A percentile compares a stretch with the other conserved stretches of the same genome.
Evolutionary conservation across 1,140 invertebrate genomes (phyloP).

Genomic region (Aphidius ervi): DNA sequence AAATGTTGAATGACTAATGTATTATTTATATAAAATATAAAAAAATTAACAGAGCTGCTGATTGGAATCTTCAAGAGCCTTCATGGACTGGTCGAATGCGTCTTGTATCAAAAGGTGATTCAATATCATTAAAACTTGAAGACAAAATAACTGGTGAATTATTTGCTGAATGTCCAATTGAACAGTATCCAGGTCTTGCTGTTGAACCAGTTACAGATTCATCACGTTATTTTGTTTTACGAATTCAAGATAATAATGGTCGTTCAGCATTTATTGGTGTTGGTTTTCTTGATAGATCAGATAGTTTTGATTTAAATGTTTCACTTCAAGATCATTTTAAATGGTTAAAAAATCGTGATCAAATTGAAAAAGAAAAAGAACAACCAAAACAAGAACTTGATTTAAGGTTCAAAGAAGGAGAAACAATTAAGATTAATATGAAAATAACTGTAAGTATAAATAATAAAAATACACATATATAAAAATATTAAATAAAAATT

Average conservation of each 20-base stretch:
- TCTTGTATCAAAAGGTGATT: constrained; percentile 82
- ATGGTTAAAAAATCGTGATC: constrained; percentile 89
- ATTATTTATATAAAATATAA: no score
- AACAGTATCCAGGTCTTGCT: constrained; percentile 89
- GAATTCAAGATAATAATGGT: constrained; percentile 93
- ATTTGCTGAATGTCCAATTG: constrained; percentile 98
- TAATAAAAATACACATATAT: constrained; percentile 6
- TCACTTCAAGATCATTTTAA: constrained; percentile 98
- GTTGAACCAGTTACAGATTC: constrained; percentile 96
- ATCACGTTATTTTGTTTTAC: constrained; percentile 96
- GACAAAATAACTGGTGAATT: constrained; percentile 91
- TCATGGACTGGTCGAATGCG: constrained; percentile 94
- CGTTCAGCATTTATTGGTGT: constrained; percentile 94
- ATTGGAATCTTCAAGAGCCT: constrained; percentile 96
- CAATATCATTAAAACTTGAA: constrained; percentile 88
- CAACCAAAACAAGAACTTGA: constrained; percentile 79
- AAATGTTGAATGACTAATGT: no score
- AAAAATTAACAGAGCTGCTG: constrained; percentile 73
- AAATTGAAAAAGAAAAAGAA: constrained; percentile 77
- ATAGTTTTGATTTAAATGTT: constrained; percentile 99
- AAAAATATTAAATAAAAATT: constrained; percentile 24
- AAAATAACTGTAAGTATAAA: constrained; percentile 80
- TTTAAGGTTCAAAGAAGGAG: constrained; percentile 96
- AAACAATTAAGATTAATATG: constrained; percentile 99
- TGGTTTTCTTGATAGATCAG: constrained; percentile 95